Percentiles rank a stretch among this genome's conserved stretches.
phyloP scores from a whole-genome alignment of 1,140 invertebrate species.

The Pseudomyrmex pallidus region DNA sequence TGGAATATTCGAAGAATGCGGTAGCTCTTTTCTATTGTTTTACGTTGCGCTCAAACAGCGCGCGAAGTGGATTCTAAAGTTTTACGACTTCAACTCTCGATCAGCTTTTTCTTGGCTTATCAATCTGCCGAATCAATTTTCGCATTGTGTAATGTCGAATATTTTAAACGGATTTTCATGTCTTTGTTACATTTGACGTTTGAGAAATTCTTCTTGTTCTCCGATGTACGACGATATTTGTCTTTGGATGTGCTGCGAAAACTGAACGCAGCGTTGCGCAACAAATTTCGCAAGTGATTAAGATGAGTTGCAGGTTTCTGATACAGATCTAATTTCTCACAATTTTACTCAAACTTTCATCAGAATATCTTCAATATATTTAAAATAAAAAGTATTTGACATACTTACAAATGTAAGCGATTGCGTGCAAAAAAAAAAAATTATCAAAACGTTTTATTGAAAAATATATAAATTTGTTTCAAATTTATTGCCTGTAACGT shows the following conservation, averaged over 20 bases:
- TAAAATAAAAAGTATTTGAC: not conserved
- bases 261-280: too few species aligned
- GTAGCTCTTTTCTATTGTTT: conserved; percentile 4
- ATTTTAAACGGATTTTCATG: not conserved
- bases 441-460: not conserved
- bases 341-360: too few species aligned
- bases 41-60: not conserved
- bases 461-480: not conserved
- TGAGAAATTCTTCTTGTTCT: not conserved
- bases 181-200: not conserved
- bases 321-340: too few species aligned
- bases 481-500: not conserved
- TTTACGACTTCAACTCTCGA: not conserved
- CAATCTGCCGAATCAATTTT: not conserved
- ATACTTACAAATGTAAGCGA: not conserved
- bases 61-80: not conserved
- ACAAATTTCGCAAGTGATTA: not conserved
- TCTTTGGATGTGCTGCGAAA: too few species aligned
- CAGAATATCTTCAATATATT: not conserved
- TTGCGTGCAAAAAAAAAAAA: not conserved
- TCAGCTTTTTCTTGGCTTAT: not conserved
- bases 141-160: not conserved
- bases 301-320: not conserved
- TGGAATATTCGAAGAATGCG: conserved; percentile 16
- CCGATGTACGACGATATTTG: too few species aligned